Evolutionary conservation across 2,113 vertebrate species (phyloP).

Genomic region (Capreolus pygargus): DNA sequence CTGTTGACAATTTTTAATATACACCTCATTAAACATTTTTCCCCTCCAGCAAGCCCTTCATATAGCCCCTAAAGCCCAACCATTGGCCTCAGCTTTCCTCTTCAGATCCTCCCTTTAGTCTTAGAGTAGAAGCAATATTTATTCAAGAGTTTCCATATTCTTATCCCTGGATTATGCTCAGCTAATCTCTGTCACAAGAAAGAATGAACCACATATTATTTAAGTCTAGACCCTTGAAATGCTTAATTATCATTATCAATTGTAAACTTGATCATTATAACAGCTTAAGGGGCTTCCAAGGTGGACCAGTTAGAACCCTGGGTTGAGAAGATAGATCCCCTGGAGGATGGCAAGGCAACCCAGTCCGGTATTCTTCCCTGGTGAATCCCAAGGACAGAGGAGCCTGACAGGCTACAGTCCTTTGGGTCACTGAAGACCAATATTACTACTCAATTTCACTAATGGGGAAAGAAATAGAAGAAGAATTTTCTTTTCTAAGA

Average conservation of each 20-base stretch:
- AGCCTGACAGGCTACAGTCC: not conserved
- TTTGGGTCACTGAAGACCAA: not conserved
- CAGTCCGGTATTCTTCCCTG: no score
- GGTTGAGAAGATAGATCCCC: not conserved
- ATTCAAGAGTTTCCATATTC: not conserved
- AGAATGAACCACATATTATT: not conserved
- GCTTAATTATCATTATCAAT: not conserved
- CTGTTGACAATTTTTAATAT: not conserved
- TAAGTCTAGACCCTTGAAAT: not conserved
- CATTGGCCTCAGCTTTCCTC: not conserved
- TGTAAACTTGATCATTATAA: not conserved
- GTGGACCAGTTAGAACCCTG: no score
- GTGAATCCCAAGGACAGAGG: not conserved
- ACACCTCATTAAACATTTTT: not conserved
- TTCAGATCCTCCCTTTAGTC: not conserved
- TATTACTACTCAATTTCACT: not conserved
- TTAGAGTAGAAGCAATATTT: not conserved
- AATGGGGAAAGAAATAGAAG: not conserved
- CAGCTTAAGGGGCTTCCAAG: not conserved
- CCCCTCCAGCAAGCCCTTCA: not conserved
- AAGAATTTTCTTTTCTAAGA: not conserved
- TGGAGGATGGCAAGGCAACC: no score
- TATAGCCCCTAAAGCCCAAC: not conserved
- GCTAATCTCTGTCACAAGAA: not conserved
- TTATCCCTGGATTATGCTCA: not conserved